Conservation (phyloP, 2,113 vertebrate genomes). For the Phyllostomus hastatus region DNA sequence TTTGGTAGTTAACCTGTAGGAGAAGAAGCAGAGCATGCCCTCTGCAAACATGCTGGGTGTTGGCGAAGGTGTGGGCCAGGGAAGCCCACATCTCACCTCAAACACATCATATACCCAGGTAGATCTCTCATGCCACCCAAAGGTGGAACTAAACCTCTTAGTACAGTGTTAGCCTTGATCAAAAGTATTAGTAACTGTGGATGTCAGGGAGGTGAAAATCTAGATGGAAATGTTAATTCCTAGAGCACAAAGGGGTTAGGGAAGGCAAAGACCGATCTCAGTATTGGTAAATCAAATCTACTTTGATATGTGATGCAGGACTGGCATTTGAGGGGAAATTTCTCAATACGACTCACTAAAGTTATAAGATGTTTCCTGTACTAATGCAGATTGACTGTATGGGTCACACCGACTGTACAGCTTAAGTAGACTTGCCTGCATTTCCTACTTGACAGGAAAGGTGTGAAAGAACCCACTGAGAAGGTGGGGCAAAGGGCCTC, state of each 20-base stretch:
- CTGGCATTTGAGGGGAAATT: not conserved
- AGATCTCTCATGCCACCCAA: not conserved
- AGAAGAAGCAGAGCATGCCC: not conserved
- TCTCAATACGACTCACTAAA: not conserved
- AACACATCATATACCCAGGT: not conserved
- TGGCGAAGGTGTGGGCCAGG: not conserved
- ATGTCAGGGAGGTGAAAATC: not conserved
- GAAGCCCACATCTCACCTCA: not conserved
- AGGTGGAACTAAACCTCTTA: not conserved
- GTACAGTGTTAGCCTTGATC: not conserved
- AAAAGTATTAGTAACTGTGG: not conserved
- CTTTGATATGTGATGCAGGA: not conserved
- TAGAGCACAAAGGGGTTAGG: not conserved
- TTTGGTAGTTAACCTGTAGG: not conserved
- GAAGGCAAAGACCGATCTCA: not conserved
- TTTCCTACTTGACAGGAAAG: not conserved
- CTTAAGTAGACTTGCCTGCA: not conserved
- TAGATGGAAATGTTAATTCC: not conserved
- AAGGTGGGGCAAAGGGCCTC: not conserved
- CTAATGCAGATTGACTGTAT: not conserved
- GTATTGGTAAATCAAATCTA: not conserved
- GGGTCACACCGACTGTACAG: not conserved
- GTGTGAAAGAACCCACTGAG: not conserved
- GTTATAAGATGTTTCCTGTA: not conserved
- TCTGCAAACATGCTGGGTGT: fast-evolving